phyloP scores from a whole-genome alignment of 1,140 invertebrate species.

The Adoxophyes honmai region DNA sequence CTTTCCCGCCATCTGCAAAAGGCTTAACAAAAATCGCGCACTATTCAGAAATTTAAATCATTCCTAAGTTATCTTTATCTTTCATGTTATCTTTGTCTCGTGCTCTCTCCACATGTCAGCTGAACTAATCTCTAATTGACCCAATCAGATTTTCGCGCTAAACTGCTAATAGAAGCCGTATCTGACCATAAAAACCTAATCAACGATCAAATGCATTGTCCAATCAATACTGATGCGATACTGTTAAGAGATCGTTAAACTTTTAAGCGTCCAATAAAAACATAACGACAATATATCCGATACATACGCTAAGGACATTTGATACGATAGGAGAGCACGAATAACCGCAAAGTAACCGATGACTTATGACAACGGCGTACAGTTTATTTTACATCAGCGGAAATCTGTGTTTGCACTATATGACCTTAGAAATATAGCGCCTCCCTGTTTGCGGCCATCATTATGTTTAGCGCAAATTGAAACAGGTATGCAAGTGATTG shows the following conservation, averaged over 20 bases:
- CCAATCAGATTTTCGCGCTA: background rate
- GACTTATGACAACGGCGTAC: too few species aligned
- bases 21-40: too few species aligned
- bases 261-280: background rate
- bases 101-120: too few species aligned
- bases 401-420: background rate
- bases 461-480: constrained; percentile 14
- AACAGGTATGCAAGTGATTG: background rate
- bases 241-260: background rate
- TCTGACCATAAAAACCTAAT: background rate
- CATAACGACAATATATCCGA: background rate
- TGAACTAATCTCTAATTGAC: too few species aligned
- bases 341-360: too few species aligned
- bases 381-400: background rate
- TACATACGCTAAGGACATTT: constrained; percentile 3
- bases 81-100: too few species aligned
- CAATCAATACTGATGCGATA: background rate
- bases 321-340: background rate
- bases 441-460: background rate
- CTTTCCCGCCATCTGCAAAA: too few species aligned
- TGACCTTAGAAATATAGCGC: constrained; percentile 12
- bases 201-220: background rate
- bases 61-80: too few species aligned
- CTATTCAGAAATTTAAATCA: too few species aligned
- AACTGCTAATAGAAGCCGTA: background rate